These are phyloP conservation scores for Rhipidura dahli DNA, from an alignment of 2,113 vertebrate genomes.

Conservation along the genomic window DNA sequence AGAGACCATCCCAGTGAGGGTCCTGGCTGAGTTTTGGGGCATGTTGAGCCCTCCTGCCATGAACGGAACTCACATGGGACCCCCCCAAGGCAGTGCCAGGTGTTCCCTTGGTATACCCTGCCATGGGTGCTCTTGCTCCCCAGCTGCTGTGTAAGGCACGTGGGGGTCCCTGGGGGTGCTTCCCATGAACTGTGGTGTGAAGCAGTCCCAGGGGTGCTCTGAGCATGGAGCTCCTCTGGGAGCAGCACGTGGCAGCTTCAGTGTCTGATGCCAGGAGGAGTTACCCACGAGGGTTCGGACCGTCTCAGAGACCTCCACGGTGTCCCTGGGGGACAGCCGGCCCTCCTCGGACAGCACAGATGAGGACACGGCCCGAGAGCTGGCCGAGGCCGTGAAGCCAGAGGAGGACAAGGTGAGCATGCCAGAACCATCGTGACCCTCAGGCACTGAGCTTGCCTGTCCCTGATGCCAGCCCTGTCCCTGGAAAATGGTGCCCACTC, in stretches of 20 bases:
- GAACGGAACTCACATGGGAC: rapidly evolving
- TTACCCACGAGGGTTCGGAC: neutral
- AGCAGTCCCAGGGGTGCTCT: neutral
- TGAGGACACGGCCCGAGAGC: neutral
- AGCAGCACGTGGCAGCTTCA: neutral
- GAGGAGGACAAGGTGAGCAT: constrained; percentile 46
- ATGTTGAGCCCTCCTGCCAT: neutral
- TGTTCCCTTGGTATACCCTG: neutral
- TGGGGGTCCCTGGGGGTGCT: neutral
- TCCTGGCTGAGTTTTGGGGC: neutral
- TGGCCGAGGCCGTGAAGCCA: neutral
- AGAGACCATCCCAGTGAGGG: neutral
- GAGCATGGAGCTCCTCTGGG: neutral
- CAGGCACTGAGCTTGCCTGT: neutral
- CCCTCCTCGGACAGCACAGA: neutral
- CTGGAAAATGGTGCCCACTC: neutral
- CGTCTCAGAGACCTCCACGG: constrained; percentile 21
- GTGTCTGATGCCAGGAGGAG: neutral
- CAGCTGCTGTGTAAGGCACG: neutral
- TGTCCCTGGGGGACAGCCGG: constrained; percentile 35
- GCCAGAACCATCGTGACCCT: rapidly evolving
- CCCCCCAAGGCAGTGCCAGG: rapidly evolving
- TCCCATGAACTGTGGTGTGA: rapidly evolving
- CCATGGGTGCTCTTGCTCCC: neutral
- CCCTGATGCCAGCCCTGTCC: neutral